Evolutionary conservation across 2,888 invertebrate genomes (phyloP).

Genomic region (Meteorus colon): DNA sequence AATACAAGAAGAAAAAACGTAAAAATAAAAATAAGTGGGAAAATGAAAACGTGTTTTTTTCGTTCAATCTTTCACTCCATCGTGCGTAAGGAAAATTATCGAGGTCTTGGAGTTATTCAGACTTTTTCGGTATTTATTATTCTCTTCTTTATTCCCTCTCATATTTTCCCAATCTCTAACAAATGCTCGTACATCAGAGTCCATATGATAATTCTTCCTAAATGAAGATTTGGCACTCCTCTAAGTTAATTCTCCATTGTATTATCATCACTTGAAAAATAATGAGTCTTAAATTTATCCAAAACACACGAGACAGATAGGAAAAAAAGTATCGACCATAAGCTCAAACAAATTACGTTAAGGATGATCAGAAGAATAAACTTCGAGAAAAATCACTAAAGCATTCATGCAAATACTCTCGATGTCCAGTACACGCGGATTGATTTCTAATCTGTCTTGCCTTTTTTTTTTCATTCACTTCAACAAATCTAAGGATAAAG

Average conservation of each 20-base stretch:
- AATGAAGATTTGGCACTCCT: background rate
- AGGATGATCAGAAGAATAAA: constrained; percentile 11
- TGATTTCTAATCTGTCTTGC: background rate
- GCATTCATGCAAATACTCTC: constrained; percentile 40
- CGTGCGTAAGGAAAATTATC: background rate
- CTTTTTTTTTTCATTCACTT: background rate
- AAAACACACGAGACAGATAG: background rate
- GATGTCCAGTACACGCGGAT: constrained; percentile 2
- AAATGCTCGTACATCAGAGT: background rate
- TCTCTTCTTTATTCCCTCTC: constrained; percentile 2
- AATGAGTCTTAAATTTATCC: background rate
- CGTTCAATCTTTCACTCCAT: background rate
- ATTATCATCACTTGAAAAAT: background rate
- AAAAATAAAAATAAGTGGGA: constrained; percentile 57
- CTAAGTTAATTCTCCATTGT: background rate
- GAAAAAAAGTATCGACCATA: background rate
- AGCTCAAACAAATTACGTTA: background rate
- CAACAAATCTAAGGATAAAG: constrained; percentile 33
- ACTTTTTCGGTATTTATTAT: background rate
- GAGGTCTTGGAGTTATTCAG: background rate
- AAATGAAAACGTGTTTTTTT: constrained; percentile 41
- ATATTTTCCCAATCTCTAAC: background rate
- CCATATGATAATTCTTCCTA: background rate
- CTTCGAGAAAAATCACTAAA: constrained; percentile 25
- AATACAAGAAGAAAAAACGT: constrained; percentile 60